Conservation (phyloP, 92 coral and sea anemone genomes). For the Epizoanthus fatuus region DNA sequence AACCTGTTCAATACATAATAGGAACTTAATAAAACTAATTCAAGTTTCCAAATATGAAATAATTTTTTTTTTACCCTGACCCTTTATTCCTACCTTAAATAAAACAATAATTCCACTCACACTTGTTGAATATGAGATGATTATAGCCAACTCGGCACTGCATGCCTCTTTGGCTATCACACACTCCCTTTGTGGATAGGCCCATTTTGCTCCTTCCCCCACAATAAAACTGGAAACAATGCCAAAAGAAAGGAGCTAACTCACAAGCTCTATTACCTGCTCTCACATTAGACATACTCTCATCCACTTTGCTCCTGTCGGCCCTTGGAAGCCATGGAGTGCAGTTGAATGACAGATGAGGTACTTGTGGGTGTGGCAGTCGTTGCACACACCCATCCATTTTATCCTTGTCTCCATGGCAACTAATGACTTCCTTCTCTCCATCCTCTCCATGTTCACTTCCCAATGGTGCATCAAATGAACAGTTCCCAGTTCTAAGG, state of each 20-base stretch:
- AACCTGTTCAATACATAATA: too few relatives aligned
- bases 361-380: constrained; percentile 75
- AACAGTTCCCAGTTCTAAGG: constrained; percentile 88
- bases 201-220: too few relatives aligned
- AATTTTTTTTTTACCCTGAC: too few relatives aligned
- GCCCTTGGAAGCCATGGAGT: constrained; percentile 98
- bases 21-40: too few relatives aligned
- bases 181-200: too few relatives aligned
- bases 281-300: neutral
- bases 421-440: neutral
- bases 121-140: too few relatives aligned
- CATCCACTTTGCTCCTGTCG: constrained; percentile 39
- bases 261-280: neutral
- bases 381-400: neutral
- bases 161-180: too few relatives aligned
- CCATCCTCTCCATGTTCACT: constrained; percentile 5
- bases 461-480: constrained; percentile 66
- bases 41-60: too few relatives aligned
- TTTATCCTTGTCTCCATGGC: neutral
- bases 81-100: too few relatives aligned
- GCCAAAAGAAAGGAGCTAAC: neutral
- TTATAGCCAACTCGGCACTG: too few relatives aligned
- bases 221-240: neutral
- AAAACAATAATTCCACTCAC: too few relatives aligned
- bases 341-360: constrained; percentile 92